A percentile compares a stretch with the other conserved stretches of the same genome.
phyloP scores from a whole-genome alignment of 92 coral and sea anemone species.

The Palythoa heliodiscus region DNA sequence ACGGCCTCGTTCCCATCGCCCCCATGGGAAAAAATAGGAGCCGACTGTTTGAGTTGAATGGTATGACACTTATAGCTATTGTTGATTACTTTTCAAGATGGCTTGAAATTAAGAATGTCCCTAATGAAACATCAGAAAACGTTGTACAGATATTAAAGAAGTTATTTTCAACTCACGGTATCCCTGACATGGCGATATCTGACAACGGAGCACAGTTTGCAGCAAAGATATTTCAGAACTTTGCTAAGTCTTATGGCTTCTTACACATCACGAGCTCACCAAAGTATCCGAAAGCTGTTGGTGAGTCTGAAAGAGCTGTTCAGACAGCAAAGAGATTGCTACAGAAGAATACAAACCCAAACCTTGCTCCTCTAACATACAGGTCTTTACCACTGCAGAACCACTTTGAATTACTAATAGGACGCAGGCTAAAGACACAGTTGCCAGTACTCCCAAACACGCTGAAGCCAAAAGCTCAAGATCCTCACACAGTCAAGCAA shows the following conservation, averaged over 20 bases:
- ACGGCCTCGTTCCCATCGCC: no score
- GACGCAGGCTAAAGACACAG: not conserved
- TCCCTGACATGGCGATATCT: not conserved
- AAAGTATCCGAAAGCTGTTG: not conserved
- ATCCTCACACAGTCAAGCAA: not conserved
- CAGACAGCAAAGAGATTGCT: no score
- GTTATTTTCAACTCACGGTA: not conserved
- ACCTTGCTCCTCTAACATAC: slow-evolving; percentile 11
- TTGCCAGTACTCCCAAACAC: not conserved
- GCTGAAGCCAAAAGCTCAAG: not conserved
- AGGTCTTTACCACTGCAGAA: slow-evolving; percentile 8
- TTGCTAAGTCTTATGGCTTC: not conserved
- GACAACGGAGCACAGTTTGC: not conserved
- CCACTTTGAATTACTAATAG: slow-evolving; percentile 24
- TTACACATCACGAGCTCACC: not conserved
- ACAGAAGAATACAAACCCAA: not conserved
- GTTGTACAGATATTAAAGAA: no score
- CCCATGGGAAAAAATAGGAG: no score
- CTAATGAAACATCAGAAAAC: no score
- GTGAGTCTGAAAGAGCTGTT: not conserved
- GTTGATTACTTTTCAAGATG: not conserved
- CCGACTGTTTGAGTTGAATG: not conserved
- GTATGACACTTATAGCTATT: not conserved
- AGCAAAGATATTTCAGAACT: not conserved
- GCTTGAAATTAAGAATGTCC: no score